Evolutionary conservation across 2,888 invertebrate species (phyloP).

Genomic region (Rotaria macrura): DNA sequence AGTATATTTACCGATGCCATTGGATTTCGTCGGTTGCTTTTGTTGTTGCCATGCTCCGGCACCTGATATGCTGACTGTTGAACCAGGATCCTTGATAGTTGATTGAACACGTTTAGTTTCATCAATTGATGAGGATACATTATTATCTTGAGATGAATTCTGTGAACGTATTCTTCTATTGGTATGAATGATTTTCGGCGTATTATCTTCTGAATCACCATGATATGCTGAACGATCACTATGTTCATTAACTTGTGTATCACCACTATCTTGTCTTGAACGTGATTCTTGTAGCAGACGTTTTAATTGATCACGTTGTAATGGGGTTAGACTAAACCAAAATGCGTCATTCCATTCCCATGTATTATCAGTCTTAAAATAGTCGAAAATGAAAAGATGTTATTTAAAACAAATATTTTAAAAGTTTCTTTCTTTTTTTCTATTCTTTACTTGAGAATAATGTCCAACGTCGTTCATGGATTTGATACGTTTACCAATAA

Average conservation of each 20-base stretch:
- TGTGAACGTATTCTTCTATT: not conserved
- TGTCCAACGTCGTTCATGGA: not conserved
- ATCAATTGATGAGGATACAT: not conserved
- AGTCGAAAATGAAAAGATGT: not conserved
- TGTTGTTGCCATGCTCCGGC: constrained; percentile 21
- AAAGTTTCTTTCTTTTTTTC: no score
- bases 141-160: not conserved
- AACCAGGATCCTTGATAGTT: not conserved
- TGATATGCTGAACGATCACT: not conserved
- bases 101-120: not conserved
- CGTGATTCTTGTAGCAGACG: not conserved
- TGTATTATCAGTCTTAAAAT: not conserved
- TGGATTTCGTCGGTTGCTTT: not conserved
- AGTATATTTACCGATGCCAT: not conserved
- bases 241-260: constrained; percentile 2
- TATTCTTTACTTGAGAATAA: not conserved
- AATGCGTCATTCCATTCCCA: not conserved
- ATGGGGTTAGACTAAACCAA: not conserved
- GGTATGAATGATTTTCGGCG: not conserved
- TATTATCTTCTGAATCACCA: constrained; percentile 9
- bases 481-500: not conserved
- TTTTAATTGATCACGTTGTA: not conserved
- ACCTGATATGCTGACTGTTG: not conserved
- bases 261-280: not conserved
- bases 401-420: no score